phyloP scores from a whole-genome alignment of 2,113 vertebrate species.

The Scomber japonicus region DNA sequence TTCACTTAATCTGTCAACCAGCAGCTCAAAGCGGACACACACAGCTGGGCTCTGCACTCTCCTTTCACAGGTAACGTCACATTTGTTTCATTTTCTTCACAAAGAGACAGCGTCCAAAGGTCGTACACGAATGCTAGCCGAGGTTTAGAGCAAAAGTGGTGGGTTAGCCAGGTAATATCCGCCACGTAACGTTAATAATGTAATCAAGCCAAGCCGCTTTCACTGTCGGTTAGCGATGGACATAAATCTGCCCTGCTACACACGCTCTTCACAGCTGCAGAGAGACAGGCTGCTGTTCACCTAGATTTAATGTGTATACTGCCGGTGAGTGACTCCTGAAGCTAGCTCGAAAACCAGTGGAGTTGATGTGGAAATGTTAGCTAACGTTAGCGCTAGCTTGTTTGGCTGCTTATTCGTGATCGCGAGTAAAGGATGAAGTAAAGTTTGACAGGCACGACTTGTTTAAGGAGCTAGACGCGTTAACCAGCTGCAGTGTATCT shows the following conservation, averaged over 20 bases:
- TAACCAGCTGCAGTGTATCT: not conserved
- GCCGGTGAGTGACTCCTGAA: not conserved
- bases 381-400: constrained; percentile 62
- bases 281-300: not conserved
- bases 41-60: constrained; percentile 17
- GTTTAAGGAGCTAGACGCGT: accelerated
- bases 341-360: constrained; percentile 2
- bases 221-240: not conserved
- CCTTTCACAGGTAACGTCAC: constrained; percentile 62
- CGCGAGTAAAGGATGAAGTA: not conserved
- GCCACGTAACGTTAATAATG: constrained; percentile 58
- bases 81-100: constrained; percentile 9
- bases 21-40: not conserved
- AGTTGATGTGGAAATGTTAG: constrained; percentile 20
- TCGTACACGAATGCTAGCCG: not conserved
- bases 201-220: constrained; percentile 29
- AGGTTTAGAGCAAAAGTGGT: constrained; percentile 28
- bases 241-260: not conserved
- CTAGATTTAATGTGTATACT: accelerated
- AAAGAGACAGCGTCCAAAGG: not conserved
- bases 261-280: not conserved
- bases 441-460: constrained; percentile 14
- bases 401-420: constrained; percentile 15
- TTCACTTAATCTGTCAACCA: constrained; percentile 48
- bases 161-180: constrained; percentile 41